These are phyloP conservation scores for Spilarctia lutea DNA, from an alignment of 2,888 invertebrate genomes.

Conservation along the genomic window DNA sequence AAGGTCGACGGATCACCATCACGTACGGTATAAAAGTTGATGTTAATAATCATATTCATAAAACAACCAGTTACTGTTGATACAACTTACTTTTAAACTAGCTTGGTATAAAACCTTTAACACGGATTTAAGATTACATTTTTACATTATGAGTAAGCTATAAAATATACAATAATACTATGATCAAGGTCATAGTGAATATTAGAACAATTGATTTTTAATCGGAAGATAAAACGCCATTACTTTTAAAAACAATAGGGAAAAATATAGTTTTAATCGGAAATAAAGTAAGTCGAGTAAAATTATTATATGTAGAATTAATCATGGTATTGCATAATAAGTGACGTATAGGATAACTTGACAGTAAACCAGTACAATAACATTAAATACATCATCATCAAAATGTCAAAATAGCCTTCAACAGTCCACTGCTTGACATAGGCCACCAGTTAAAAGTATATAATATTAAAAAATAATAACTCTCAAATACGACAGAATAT, in stretches of 20 bases:
- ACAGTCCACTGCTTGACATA: too few species aligned
- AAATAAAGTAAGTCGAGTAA: neutral
- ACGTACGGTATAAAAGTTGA: conserved; percentile 6
- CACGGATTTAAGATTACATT: neutral
- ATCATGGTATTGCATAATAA: neutral
- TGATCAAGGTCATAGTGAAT: conserved; percentile 1
- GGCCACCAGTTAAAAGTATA: neutral
- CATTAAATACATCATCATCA: too few species aligned
- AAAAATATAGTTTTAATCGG: neutral
- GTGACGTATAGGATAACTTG: neutral
- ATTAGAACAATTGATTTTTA: conserved; percentile 9
- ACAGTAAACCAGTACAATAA: neutral
- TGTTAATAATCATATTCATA: conserved; percentile 12
- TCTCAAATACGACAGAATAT: neutral
- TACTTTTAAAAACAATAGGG: conserved; percentile 1
- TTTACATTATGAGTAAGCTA: conserved; percentile 4
- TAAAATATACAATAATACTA: conserved; percentile 1
- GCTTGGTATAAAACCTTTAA: neutral
- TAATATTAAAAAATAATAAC: neutral
- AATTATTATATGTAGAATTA: neutral
- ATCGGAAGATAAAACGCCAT: conserved; percentile 8
- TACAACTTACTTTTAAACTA: neutral
- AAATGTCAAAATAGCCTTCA: too few species aligned
- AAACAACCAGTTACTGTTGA: neutral
- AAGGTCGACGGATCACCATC: conserved; percentile 11